Evolutionary conservation across 2,797 vertebrate genomes (phyloP), one percentile per base, ranked within the genome.

Genomic region (Cottoperca gobio): DNA sequence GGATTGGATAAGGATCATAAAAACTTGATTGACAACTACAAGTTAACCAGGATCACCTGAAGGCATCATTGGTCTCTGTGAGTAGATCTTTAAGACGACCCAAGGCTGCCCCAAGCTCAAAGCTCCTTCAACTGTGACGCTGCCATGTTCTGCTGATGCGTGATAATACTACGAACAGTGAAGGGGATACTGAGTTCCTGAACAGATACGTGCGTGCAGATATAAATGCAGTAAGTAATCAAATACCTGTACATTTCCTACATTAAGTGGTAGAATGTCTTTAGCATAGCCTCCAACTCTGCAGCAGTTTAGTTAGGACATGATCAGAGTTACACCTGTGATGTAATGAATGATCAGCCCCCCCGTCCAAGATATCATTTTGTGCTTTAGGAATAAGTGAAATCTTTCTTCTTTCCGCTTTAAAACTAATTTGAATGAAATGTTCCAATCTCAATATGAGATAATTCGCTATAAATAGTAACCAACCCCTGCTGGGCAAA

Each of bases 321-420:
- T 13, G 19, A 33, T 16, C 12, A 50, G 26, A n/a, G 46, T 53
- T 60, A 62, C 28, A 33, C n/a, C 40, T 40, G 43, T 33, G n/a
- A 33, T 65, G 16, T 54, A 21, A 60, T 53, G 35, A 46, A 50
- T 48, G 19, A 17, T 62, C 13, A 33, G 19, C 26, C 24, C 17
- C 24, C 17, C 45, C 52, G 59, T 59, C 53, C 9, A 33, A 12
- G 26, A 35, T 21, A 7, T 39, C 31, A 71, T 23, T 16, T 12
- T 40, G 14, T n/a, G n/a, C 63, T 48, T 49, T 49, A 24, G 14
- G 52, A 39, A n/a, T 45, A 52, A 19, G 50, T 48, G 33, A 62
- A 57, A 71, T 81, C 48, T 33, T 9, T 42, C 9, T 65, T 50
- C 31, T 62, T 39, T 46, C 68, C 24, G 43, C 58, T 70, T 62